Percentiles rank a stretch among this genome's conserved stretches.
phyloP scores from a whole-genome alignment of 2,797 vertebrate genomes.

The Tokudaia muenninki region DNA sequence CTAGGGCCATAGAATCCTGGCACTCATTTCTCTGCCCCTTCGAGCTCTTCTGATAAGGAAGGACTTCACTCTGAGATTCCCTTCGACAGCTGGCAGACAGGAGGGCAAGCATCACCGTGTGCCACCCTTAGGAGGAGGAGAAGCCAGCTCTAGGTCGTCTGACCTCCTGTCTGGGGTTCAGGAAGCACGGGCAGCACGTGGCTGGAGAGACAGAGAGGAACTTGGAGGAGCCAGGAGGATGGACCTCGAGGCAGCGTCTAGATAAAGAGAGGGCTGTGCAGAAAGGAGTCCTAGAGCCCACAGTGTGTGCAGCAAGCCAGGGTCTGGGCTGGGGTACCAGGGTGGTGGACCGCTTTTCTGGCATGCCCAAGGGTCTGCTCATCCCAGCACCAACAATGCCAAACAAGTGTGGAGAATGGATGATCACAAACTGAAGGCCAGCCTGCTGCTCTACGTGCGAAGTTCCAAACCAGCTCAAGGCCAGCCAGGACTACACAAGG shows the following conservation, averaged over 20 bases:
- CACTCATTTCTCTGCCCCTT: neutral
- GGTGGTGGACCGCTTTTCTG: neutral
- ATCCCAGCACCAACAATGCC: neutral
- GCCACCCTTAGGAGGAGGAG: neutral
- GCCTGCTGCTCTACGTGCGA: neutral
- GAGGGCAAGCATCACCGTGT: neutral
- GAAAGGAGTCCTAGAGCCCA: neutral
- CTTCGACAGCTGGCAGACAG: neutral
- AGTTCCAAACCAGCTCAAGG: neutral
- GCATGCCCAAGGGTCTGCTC: neutral
- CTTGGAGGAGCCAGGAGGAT: neutral
- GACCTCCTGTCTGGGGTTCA: neutral
- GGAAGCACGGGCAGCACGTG: neutral
- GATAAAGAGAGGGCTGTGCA: neutral
- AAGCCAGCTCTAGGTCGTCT: fast-evolving
- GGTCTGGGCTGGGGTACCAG: too few species aligned
- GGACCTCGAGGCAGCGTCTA: too few species aligned
- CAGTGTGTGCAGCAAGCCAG: neutral
- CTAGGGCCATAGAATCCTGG: neutral
- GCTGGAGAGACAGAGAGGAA: neutral
- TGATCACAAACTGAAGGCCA: neutral
- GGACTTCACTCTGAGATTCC: neutral
- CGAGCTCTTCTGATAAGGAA: neutral
- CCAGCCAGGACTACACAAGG: neutral
- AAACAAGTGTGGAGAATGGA: neutral